Percentiles rank a stretch among this genome's conserved stretches.
phyloP scores from a whole-genome alignment of 2,797 vertebrate species.

The Enteromius thamalakanensis region DNA sequence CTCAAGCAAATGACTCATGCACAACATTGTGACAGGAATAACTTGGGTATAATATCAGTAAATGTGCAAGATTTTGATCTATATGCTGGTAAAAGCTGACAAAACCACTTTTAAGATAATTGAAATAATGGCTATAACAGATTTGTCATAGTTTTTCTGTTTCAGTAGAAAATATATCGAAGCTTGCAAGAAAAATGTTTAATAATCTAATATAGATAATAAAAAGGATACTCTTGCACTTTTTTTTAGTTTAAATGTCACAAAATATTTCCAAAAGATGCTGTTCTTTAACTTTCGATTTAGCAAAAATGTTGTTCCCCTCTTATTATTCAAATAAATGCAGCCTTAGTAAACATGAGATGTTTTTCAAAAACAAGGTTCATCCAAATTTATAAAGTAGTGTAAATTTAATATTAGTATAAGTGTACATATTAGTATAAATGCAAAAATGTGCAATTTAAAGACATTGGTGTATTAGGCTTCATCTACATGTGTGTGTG shows the following conservation, averaged over 20 bases:
- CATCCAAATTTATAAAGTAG: too few species aligned
- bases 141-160: neutral
- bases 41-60: neutral
- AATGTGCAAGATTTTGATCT: neutral
- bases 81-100: neutral
- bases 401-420: too few species aligned
- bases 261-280: neutral
- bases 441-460: neutral
- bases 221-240: neutral
- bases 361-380: neutral
- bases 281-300: neutral
- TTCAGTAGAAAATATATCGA: neutral
- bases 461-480: neutral
- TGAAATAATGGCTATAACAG: neutral
- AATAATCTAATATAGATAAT: neutral
- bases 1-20: neutral
- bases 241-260: too few species aligned
- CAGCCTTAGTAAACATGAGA: neutral
- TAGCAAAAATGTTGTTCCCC: neutral
- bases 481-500: constrained; percentile 6
- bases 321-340: neutral
- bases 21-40: neutral
- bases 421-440: too few species aligned
- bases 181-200: neutral
- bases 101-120: neutral